Conservation (phyloP, 2,113 vertebrate species). For the Tamias sibiricus region DNA sequence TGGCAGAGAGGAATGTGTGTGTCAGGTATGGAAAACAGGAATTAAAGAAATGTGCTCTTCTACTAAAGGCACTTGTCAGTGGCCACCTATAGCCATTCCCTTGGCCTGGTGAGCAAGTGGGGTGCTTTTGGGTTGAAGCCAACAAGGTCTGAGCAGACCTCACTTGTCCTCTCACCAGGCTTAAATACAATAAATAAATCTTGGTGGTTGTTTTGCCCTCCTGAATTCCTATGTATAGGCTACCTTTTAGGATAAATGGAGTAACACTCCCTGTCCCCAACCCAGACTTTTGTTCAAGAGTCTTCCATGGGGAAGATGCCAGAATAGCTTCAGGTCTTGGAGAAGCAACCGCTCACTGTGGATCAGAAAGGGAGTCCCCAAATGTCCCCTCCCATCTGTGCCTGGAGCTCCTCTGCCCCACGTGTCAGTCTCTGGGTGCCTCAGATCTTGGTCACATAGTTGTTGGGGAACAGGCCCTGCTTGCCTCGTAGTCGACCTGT, state of each 20-base stretch:
- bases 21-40: background rate
- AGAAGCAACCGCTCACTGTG: slow-evolving; percentile 48
- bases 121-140: slow-evolving; percentile 79
- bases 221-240: slow-evolving; percentile 9
- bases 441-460: slow-evolving; percentile 97
- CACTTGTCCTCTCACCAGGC: slow-evolving; percentile 80
- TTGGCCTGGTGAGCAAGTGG: slow-evolving; percentile 80
- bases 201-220: slow-evolving; percentile 82
- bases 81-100: slow-evolving; percentile 70
- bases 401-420: background rate
- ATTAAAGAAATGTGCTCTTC: slow-evolving; percentile 58
- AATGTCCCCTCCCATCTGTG: background rate
- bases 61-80: slow-evolving; percentile 86
- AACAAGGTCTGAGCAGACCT: slow-evolving; percentile 37
- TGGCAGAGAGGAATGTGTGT: slow-evolving; percentile 51
- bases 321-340: slow-evolving; percentile 11
- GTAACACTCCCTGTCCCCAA: slow-evolving; percentile 41
- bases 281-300: background rate
- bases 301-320: slow-evolving; percentile 61
- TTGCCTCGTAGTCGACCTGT: slow-evolving; percentile 96
- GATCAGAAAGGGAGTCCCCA: background rate
- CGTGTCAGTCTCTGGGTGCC: background rate
- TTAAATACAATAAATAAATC: slow-evolving; percentile 99
- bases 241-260: slow-evolving; percentile 5
- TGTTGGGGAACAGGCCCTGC: slow-evolving; percentile 98